phyloP scores from a whole-genome alignment of 2,797 vertebrate species.

The Scomberomorus guttatus region DNA sequence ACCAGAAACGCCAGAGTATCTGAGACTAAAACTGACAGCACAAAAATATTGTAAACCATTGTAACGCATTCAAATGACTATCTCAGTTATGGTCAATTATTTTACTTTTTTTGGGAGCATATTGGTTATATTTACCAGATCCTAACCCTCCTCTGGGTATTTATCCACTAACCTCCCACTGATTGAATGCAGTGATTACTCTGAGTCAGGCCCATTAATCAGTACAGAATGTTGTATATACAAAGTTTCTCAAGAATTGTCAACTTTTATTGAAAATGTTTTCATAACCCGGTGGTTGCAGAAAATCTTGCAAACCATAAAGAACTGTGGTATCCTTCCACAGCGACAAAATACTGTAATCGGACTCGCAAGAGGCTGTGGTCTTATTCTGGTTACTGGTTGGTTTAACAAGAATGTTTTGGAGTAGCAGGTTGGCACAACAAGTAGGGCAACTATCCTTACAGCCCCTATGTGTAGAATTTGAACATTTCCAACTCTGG shows the following conservation, averaged over 20 bases:
- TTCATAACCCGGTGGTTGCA: neutral
- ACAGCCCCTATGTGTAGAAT: neutral
- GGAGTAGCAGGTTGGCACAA: neutral
- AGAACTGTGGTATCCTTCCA: neutral
- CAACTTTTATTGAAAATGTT: constrained; percentile 4
- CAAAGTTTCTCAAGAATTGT: neutral
- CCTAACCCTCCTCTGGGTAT: neutral
- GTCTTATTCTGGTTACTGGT: constrained; percentile 21
- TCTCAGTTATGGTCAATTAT: neutral
- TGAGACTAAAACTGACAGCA: neutral
- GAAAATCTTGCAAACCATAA: neutral
- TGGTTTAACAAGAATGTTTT: constrained; percentile 8
- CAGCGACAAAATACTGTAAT: constrained; percentile 1
- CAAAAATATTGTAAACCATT: neutral
- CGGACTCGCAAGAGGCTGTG: neutral
- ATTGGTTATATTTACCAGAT: constrained; percentile 14
- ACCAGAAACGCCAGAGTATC: constrained; percentile 18
- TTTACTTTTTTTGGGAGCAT: neutral
- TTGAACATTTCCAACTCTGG: neutral
- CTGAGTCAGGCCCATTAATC: constrained; percentile 6
- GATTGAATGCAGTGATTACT: constrained; percentile 4
- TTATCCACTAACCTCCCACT: neutral
- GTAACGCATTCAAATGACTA: neutral
- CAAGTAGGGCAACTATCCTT: neutral
- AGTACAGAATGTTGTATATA: neutral